Evolutionary conservation across 2,113 vertebrate genomes (phyloP).

Genomic region (Leptocoma aspasia): DNA sequence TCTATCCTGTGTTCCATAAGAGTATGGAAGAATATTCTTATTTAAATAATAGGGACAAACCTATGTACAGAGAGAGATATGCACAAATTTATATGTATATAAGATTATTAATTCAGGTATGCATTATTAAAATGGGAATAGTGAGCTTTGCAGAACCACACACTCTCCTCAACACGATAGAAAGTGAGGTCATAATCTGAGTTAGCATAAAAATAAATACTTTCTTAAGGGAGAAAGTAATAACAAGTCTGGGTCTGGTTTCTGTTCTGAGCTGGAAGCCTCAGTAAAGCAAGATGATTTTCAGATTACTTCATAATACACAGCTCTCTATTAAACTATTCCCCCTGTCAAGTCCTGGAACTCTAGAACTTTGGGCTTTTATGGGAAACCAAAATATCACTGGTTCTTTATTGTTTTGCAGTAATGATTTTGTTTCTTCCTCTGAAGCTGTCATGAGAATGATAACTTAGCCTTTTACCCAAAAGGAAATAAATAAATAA

Average conservation of each 20-base stretch:
- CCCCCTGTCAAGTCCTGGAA: neutral
- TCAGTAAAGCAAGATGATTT: neutral
- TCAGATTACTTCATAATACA: neutral
- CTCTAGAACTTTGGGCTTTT: neutral
- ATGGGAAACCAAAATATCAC: neutral
- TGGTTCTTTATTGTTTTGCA: neutral
- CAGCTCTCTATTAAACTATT: neutral
- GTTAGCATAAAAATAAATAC: neutral
- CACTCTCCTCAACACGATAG: neutral
- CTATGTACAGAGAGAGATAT: neutral
- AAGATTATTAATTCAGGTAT: neutral
- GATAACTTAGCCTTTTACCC: neutral
- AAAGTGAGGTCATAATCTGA: neutral
- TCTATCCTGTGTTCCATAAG: neutral
- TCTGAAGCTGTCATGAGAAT: neutral
- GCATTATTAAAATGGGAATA: neutral
- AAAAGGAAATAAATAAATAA: neutral
- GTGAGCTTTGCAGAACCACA: neutral
- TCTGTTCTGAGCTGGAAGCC: neutral
- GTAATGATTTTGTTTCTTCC: neutral
- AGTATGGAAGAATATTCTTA: neutral
- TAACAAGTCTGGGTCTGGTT: neutral
- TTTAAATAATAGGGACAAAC: neutral
- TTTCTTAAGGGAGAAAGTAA: neutral
- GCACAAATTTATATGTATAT: neutral